These are phyloP conservation scores for Passer montanus DNA, from an alignment of 2,113 vertebrate species.

Conservation along the genomic window DNA sequence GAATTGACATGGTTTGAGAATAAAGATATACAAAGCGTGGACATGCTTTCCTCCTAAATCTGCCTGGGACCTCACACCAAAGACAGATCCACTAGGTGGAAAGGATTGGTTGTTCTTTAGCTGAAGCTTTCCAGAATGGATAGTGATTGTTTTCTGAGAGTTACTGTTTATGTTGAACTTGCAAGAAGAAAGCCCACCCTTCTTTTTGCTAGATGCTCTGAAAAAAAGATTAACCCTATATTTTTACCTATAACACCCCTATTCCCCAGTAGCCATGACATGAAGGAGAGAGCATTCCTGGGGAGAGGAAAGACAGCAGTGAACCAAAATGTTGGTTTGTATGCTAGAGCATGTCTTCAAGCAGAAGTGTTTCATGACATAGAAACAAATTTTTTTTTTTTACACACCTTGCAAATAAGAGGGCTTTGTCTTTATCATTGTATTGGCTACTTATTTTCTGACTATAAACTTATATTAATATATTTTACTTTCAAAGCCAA, in stretches of 20 bases:
- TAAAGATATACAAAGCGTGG: neutral
- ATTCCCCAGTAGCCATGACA: neutral
- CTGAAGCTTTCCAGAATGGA: neutral
- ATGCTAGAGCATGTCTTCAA: neutral
- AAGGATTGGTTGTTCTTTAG: neutral
- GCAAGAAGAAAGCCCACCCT: neutral
- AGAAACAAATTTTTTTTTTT: neutral
- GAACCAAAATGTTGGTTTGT: neutral
- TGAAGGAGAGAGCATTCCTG: neutral
- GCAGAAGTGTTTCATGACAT: neutral
- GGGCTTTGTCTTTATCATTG: neutral
- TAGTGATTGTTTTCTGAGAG: neutral
- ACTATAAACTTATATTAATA: neutral
- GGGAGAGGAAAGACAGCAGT: neutral
- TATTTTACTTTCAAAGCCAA: neutral
- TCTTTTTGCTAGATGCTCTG: neutral
- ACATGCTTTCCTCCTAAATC: neutral
- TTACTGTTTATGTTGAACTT: neutral
- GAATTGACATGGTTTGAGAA: neutral
- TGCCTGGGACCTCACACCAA: fast-evolving
- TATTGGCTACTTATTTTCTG: neutral
- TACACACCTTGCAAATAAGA: neutral
- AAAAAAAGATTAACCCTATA: neutral
- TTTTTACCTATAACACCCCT: too few species aligned
- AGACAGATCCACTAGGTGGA: neutral